Percentiles rank a stretch among this genome's conserved stretches.
phyloP scores from a whole-genome alignment of 2,113 vertebrate species.

The Pangasianodon gigas region DNA sequence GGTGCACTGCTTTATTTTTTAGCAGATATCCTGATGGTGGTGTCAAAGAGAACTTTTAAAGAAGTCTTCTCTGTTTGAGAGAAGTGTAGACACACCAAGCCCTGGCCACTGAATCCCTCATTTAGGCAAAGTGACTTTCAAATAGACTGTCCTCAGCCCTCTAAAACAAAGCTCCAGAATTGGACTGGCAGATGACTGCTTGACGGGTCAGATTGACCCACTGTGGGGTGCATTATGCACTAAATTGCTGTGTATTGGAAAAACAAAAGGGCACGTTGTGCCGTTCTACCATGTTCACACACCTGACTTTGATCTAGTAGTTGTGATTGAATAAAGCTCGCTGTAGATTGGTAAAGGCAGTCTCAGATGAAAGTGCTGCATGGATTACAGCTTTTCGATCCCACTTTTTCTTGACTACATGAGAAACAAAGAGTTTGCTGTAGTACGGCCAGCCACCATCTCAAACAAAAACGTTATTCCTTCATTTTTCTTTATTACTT shows the following conservation, averaged over 20 bases:
- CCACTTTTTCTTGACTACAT: background rate
- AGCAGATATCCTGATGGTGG: background rate
- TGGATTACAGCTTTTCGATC: conserved; percentile 33
- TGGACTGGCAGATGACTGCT: background rate
- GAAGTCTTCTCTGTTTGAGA: background rate
- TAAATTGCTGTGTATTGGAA: background rate
- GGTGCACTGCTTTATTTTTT: background rate
- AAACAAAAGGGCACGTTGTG: background rate
- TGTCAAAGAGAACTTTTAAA: background rate
- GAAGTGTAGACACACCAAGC: background rate
- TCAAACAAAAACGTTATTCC: background rate
- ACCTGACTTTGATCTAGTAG: conserved; percentile 26
- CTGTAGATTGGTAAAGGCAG: background rate
- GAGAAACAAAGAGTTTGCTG: background rate
- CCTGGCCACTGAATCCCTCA: background rate
- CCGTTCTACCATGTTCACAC: background rate
- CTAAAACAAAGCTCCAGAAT: background rate
- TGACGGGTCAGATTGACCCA: background rate
- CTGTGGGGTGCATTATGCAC: background rate
- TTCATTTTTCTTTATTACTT: background rate
- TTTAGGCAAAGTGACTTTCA: background rate
- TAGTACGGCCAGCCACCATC: background rate
- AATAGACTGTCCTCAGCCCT: background rate
- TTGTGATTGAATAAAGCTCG: background rate
- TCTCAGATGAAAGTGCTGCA: conserved; percentile 34